Percentiles rank a stretch among this genome's conserved stretches.
phyloP scores from a whole-genome alignment of 2,797 vertebrate species.

The Fringilla coelebs region DNA sequence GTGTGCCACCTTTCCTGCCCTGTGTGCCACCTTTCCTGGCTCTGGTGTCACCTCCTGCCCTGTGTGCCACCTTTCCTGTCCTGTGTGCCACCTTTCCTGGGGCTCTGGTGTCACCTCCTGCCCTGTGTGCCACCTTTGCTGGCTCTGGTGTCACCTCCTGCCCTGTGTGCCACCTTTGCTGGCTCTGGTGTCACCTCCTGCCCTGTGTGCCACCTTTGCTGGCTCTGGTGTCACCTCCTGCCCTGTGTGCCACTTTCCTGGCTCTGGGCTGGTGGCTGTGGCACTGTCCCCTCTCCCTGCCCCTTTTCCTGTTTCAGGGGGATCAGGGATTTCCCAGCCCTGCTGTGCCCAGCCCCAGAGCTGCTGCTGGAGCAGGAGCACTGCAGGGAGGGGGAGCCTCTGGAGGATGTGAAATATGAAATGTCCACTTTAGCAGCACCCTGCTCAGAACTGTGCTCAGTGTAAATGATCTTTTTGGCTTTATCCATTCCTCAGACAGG shows the following conservation, averaged over 20 bases:
- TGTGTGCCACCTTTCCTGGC: too few relatives aligned
- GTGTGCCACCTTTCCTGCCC: too few relatives aligned
- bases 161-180: too few relatives aligned
- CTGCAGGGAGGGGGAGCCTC: fast-evolving
- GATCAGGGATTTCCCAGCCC: slow-evolving; percentile 26
- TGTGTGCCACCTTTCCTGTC: too few relatives aligned
- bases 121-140: too few relatives aligned
- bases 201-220: too few relatives aligned
- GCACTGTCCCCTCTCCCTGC: background rate
- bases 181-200: too few relatives aligned
- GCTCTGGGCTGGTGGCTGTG: too few relatives aligned
- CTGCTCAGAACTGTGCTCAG: fast-evolving
- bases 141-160: too few relatives aligned
- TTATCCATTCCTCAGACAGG: background rate
- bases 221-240: background rate
- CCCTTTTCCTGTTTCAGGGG: background rate
- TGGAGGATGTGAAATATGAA: background rate
- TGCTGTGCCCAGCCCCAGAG: slow-evolving; percentile 6
- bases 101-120: background rate
- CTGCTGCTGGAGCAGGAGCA: background rate
- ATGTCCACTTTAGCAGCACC: background rate
- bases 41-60: too few relatives aligned
- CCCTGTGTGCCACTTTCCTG: too few relatives aligned
- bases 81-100: fast-evolving
- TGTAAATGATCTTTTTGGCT: background rate